Base-by-base conservation (phyloP, 1,140 invertebrate species). In the Magallana angulata region DNA sequence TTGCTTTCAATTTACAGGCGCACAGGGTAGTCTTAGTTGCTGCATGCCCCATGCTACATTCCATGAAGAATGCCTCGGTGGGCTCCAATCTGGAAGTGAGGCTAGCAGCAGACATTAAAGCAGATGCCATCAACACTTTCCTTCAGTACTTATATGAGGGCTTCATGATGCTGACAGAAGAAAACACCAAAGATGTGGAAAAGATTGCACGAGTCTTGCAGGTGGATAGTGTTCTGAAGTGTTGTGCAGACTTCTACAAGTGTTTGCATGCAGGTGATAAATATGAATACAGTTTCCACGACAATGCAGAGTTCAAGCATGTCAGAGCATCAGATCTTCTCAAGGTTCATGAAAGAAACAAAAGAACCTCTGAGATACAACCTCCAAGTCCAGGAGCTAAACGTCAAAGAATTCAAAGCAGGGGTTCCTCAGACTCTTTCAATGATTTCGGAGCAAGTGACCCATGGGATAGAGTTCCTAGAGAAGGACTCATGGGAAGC, bases 111-210 rank as follows among this genome's bases (percentile, higher is more conserved):
- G 87, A 88, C 56, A 88, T 88, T 48, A 82, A 58, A 71, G 76
- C 81, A 57, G 84, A 85, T n/a, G 60, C 87, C 11, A 84, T 88
- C 16, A 86, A 85, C 59, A 85, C 84, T 62, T 88, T 88, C 62
- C 85, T 88, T 64, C 87, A 88, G 76, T 88, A 88, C 80, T 59
- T 88, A 60, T 88, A 88, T 86, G 87, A 88, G 60, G 87, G 87
- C 6, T 88, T 88, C 56, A 88, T 88, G 87, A 83, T 88, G 84
- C 82, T 88, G 30, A 82, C 87, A 86, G 87, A 88, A 48, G 87
- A 88, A 14, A 88, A 85, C 76, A 68, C 76, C 24, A 76, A 82
- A 57, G 84, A 88, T 83, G 85, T 88, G 12, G 87, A 88, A 57
- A 85, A 85, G 59, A 82, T 88, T 36, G 87, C 84, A 18, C 58